These are phyloP conservation scores for Sanderia malayensis DNA, from an alignment of 30 jellyfish, hydroid and myxozoan species.

Conservation along the genomic window DNA sequence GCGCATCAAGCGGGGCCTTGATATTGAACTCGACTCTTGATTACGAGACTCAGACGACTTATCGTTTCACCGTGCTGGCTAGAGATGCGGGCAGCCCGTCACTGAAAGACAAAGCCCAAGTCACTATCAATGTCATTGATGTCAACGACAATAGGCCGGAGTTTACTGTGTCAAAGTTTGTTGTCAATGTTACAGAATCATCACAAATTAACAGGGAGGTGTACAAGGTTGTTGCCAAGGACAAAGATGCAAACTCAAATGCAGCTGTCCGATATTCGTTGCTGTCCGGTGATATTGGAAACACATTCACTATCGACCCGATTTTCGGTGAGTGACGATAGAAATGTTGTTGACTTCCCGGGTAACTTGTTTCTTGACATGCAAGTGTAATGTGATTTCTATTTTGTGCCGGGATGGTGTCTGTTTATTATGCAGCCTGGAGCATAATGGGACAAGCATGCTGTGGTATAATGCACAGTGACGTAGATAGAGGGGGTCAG, in stretches of 20 bases:
- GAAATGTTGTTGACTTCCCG: too few species aligned
- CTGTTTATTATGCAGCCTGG: too few species aligned
- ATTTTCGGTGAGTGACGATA: conserved; percentile 74
- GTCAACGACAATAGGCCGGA: conserved; percentile 81
- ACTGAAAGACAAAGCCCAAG: conserved; percentile 54
- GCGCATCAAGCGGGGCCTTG: conserved; percentile 61
- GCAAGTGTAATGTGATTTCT: too few species aligned
- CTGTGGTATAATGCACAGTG: too few species aligned
- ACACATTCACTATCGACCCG: conserved; percentile 74
- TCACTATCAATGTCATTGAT: conserved; percentile 68
- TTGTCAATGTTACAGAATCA: conserved; percentile 57
- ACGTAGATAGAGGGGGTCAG: too few species aligned
- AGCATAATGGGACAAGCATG: too few species aligned
- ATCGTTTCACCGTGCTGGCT: conserved; percentile 69
- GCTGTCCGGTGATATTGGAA: conserved; percentile 61
- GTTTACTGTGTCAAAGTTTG: conserved; percentile 29
- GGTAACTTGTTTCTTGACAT: too few species aligned
- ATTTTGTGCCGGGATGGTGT: too few species aligned
- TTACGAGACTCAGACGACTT: conserved; percentile 45
- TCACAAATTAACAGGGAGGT: conserved; percentile 45
- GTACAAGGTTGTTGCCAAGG: conserved; percentile 70
- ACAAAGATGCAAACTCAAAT: conserved; percentile 65
- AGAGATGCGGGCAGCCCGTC: conserved; percentile 74
- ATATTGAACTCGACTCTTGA: conserved; percentile 58
- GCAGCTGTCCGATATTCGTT: conserved; percentile 61